Conservation (phyloP, 1,140 invertebrate genomes). For the Drosophila nebulosa region DNA sequence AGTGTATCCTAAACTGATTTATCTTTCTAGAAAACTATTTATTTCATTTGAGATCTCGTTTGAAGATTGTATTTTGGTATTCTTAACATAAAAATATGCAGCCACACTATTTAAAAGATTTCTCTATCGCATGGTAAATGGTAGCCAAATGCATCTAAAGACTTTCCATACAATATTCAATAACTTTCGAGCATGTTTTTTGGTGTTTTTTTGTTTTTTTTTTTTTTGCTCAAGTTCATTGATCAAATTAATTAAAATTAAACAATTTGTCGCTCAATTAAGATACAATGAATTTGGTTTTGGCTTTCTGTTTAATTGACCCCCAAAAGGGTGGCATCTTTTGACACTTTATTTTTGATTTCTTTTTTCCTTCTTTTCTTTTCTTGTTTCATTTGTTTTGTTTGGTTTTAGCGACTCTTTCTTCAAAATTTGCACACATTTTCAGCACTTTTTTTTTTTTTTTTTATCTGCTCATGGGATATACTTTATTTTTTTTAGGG, state of each 20-base stretch:
- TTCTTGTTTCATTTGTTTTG: conserved; percentile 8
- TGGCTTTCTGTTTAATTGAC: conserved; percentile 27
- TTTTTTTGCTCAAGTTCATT: conserved; percentile 51
- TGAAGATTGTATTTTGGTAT: neutral
- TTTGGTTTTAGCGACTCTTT: conserved; percentile 18
- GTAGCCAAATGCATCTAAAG: too few species aligned
- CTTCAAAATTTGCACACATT: neutral
- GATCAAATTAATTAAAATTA: conserved; percentile 59
- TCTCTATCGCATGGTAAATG: neutral
- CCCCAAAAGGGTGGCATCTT: neutral
- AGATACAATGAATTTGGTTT: neutral
- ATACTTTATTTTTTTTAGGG: neutral
- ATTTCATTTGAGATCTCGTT: neutral
- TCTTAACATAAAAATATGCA: neutral
- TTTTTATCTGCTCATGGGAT: neutral
- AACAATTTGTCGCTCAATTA: conserved; percentile 37
- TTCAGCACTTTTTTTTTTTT: too few species aligned
- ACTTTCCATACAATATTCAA: neutral
- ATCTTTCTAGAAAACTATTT: too few species aligned
- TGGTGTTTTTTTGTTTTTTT: neutral
- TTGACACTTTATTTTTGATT: neutral
- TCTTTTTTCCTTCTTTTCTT: neutral
- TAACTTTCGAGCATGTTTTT: neutral
- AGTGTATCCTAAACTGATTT: too few species aligned
- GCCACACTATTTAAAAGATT: neutral